Conservation (phyloP, 2,888 invertebrate species). For the Tyria jacobaeae region DNA sequence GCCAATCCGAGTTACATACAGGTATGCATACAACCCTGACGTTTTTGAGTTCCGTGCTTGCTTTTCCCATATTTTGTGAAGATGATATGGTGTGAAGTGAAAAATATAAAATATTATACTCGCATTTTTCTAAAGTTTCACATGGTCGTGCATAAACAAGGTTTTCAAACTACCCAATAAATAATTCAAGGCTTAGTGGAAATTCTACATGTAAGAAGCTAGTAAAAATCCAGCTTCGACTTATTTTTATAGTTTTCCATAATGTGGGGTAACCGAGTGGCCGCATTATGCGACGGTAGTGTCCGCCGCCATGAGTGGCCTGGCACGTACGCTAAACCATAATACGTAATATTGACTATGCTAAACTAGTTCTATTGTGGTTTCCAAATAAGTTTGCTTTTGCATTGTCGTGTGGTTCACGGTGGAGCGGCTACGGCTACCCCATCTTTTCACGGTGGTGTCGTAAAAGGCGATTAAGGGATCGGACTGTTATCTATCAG, state of each 20-base stretch:
- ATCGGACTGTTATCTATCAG: too few species aligned
- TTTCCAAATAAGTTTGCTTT: conserved; percentile 6
- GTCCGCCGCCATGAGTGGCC: conserved; percentile 45
- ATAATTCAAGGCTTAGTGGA: conserved; percentile 44
- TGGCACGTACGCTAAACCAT: conserved; percentile 3
- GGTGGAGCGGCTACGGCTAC: too few species aligned
- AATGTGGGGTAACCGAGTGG: conserved; percentile 51
- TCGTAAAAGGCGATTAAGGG: too few species aligned
- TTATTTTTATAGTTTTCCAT: conserved; percentile 51
- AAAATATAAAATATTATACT: background rate
- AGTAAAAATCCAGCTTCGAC: conserved; percentile 49
- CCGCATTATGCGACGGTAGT: conserved; percentile 55
- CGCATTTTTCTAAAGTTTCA: conserved; percentile 19
- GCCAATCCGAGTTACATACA: too few species aligned
- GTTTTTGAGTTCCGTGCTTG: background rate
- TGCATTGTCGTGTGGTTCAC: too few species aligned
- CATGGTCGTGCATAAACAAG: conserved; percentile 18
- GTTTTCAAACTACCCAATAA: conserved; percentile 36
- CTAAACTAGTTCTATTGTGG: conserved; percentile 4
- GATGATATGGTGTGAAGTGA: background rate
- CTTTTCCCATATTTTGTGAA: too few species aligned
- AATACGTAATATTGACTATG: conserved; percentile 1
- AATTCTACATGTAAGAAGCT: conserved; percentile 38
- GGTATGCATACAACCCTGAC: too few species aligned
- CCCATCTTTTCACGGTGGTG: too few species aligned